A percentile compares a stretch with the other conserved stretches of the same genome.
Conservation (phyloP, 2,113 vertebrate genomes). For the Coreoperca whiteheadi region DNA sequence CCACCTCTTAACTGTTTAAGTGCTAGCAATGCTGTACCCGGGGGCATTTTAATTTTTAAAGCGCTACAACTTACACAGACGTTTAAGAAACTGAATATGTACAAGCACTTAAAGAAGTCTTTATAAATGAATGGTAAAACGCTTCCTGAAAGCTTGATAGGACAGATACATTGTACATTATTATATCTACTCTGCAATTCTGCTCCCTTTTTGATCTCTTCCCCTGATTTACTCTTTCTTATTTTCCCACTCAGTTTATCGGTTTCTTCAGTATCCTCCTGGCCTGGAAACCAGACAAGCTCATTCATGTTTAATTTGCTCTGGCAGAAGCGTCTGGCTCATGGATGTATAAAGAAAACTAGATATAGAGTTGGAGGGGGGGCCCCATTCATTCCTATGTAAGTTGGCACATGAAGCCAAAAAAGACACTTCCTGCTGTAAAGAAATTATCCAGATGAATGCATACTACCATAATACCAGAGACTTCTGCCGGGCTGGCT, state of each 20-base stretch:
- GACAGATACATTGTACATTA: slow-evolving; percentile 3
- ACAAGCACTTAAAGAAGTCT: slow-evolving; percentile 17
- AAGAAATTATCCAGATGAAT: too few species aligned
- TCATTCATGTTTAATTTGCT: too few species aligned
- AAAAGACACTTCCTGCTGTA: too few species aligned
- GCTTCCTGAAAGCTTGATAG: slow-evolving; percentile 18
- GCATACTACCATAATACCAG: too few species aligned
- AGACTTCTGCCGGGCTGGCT: too few species aligned
- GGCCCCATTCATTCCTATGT: too few species aligned
- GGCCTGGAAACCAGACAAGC: too few species aligned
- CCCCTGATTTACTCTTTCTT: neutral
- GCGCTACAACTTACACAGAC: slow-evolving; percentile 19
- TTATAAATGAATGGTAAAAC: slow-evolving; percentile 29
- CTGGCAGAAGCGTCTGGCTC: too few species aligned
- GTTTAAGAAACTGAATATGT: slow-evolving; percentile 29
- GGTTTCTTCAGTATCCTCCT: neutral
- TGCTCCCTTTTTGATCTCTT: neutral
- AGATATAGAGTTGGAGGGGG: too few species aligned
- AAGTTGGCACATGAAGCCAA: too few species aligned
- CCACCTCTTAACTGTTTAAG: slow-evolving; percentile 46
- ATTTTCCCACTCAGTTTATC: neutral
- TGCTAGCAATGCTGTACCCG: slow-evolving; percentile 12
- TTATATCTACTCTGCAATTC: slow-evolving; percentile 1
- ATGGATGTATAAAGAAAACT: too few species aligned
- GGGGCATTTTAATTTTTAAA: slow-evolving; percentile 46